Base-by-base conservation (phyloP, 2,113 vertebrate species). In the Corythornis madagascariensis region DNA sequence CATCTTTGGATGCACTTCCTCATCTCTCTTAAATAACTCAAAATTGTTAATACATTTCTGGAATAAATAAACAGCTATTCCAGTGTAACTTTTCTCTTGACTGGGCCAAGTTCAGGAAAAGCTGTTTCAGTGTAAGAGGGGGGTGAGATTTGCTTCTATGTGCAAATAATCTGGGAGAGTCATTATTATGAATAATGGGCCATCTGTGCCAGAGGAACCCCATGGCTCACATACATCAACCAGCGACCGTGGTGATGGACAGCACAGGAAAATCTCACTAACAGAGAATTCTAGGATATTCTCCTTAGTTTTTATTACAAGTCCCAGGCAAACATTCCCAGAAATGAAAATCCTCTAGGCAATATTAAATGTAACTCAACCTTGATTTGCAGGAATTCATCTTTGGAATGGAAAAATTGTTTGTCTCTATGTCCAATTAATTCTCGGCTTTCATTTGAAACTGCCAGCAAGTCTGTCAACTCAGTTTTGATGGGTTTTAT, bases 361-460 rank as follows among this genome's bases (percentile, higher is more conserved):
- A 81, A 31, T 83, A 29, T 77, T 83, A 92, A 90, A 83, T 94
- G 93, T 90, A 96, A 94, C 69, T 92, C 76, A 94, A 42, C 80
- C 53, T 91, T 88, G 57, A 88, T 57, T 86, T 93, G 79, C 40
- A 83, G 69, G 43, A 91, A 90, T 93, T 95, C 10, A 6, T 95
- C 93, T 95, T 91, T 0, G 0, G 65, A 93, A 80, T 66, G 61
- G 42, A 88, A 88, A 92, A 88, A 65, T 71, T 63, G 78, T 93
- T 92, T 85, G 38, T 88, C 42, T 94, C 57, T 67, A 72, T 78
- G 64, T 91, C 76, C 73, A 92, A 57, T 91, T 93, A 95, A 91
- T 94, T 93, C 35, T 91, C 91, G 76, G 48, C 86, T 91, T 94
- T 90, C 65, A 53, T 94, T 76, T 86, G 92, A 83, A 91, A 74